Conservation (phyloP, 1,140 invertebrate species). For the Drosophila nigromelanica region DNA sequence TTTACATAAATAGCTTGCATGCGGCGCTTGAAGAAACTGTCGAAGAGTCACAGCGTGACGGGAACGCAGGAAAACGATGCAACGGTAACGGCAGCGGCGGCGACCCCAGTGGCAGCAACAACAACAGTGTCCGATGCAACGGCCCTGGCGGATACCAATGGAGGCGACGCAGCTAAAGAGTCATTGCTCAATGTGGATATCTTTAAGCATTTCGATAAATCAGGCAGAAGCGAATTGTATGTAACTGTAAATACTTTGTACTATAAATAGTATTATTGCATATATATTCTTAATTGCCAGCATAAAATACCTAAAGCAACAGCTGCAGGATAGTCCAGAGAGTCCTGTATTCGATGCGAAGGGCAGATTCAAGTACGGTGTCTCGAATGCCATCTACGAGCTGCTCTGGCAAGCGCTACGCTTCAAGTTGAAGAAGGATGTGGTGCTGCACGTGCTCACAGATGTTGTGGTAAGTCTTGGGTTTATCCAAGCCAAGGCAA, state of each 20-base stretch:
- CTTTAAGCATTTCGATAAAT: conserved; percentile 79
- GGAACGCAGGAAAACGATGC: conserved; percentile 49
- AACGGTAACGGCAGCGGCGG: conserved; percentile 22
- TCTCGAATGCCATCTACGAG: conserved; percentile 86
- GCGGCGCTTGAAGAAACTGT: conserved; percentile 67
- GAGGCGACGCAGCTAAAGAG: conserved; percentile 19
- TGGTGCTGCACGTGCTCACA: conserved; percentile 87
- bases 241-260: background rate
- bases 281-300: conserved; percentile 24
- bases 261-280: background rate
- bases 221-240: conserved; percentile 79
- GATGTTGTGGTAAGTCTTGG: conserved; percentile 88
- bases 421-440: conserved; percentile 89
- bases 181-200: conserved; percentile 64
- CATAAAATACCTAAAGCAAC: conserved; percentile 79
- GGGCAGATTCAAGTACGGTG: conserved; percentile 64
- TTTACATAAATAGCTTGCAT: conserved; percentile 43
- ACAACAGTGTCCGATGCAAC: conserved; percentile 9
- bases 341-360: conserved; percentile 72
- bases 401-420: conserved; percentile 89
- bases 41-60: conserved; percentile 70
- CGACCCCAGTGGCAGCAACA: conserved; percentile 18
- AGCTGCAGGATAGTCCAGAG: conserved; percentile 67
- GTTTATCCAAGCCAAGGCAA: background rate
- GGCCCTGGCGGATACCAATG: conserved; percentile 46